A percentile compares a stretch with the other conserved stretches of the same genome.
These are phyloP conservation scores for Drosophila basisetae DNA, from an alignment of 2,888 invertebrate genomes.

Conservation along the genomic window DNA sequence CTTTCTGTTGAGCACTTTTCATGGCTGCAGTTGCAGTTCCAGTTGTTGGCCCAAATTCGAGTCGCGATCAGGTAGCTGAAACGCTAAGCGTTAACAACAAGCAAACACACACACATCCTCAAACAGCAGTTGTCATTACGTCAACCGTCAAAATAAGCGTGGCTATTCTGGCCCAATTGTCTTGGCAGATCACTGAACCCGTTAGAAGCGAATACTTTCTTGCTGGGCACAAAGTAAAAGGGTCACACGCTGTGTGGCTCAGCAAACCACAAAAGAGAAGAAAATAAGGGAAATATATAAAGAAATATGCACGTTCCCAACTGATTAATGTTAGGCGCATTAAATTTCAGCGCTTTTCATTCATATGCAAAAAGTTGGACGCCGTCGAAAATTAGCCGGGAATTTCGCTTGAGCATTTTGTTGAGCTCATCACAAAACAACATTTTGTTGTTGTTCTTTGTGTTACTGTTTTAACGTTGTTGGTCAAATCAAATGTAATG, in stretches of 20 bases:
- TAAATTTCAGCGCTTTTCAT: slow-evolving; percentile 71
- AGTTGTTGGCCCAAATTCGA: slow-evolving; percentile 35
- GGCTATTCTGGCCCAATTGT: background rate
- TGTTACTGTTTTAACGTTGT: slow-evolving; percentile 3
- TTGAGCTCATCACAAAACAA: slow-evolving; percentile 57
- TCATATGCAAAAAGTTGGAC: slow-evolving; percentile 68
- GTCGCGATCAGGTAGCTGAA: slow-evolving; percentile 46
- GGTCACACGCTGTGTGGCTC: slow-evolving; percentile 10
- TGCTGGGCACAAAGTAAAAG: background rate
- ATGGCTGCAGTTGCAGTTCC: slow-evolving; percentile 12
- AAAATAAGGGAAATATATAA: background rate
- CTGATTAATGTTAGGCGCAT: slow-evolving; percentile 67
- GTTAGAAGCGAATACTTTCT: background rate
- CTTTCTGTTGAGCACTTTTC: slow-evolving; percentile 29
- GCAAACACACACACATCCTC: slow-evolving; percentile 5
- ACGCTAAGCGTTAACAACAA: slow-evolving; percentile 34
- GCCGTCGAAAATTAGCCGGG: slow-evolving; percentile 17
- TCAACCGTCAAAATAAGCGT: background rate
- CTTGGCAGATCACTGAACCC: background rate
- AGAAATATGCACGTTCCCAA: slow-evolving; percentile 32
- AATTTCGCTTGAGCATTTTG: slow-evolving; percentile 37
- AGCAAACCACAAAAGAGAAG: background rate
- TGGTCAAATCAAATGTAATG: slow-evolving; percentile 39
- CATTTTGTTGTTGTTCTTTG: slow-evolving; percentile 23
- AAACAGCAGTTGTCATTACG: background rate